Percentiles rank a stretch among this genome's conserved stretches.
Evolutionary conservation across 2,113 vertebrate species (phyloP).

Genomic region (Okapia johnstoni): DNA sequence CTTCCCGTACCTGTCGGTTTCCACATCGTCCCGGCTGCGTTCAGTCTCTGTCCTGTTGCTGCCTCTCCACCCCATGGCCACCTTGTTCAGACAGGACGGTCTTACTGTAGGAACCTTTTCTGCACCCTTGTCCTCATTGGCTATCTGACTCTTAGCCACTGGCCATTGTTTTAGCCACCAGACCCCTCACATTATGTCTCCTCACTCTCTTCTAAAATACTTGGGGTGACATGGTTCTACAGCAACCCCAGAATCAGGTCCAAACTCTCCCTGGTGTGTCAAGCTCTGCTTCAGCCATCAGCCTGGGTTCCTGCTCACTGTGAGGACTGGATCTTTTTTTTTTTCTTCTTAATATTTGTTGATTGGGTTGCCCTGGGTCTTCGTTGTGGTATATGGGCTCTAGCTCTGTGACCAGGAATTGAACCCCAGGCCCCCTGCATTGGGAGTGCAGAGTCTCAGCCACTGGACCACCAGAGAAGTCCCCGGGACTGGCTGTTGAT

Average conservation of each 20-base stretch:
- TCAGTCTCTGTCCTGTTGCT: accelerated
- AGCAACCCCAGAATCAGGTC: neutral
- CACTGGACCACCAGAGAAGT: neutral
- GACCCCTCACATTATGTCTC: neutral
- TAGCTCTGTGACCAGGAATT: neutral
- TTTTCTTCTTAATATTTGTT: neutral
- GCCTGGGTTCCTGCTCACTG: neutral
- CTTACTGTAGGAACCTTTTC: neutral
- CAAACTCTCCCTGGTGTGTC: neutral
- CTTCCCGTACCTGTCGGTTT: accelerated
- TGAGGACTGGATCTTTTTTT: neutral
- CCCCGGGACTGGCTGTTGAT: neutral
- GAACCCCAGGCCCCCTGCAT: neutral
- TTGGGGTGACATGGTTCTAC: neutral
- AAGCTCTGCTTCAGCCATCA: neutral
- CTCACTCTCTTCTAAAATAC: neutral
- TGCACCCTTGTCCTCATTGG: neutral
- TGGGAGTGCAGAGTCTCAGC: neutral
- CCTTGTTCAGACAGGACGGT: neutral
- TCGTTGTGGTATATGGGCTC: neutral
- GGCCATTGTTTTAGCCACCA: neutral
- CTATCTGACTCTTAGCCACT: neutral
- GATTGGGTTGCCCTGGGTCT: neutral
- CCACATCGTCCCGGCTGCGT: accelerated
- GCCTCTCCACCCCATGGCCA: accelerated